Percentiles rank a stretch among this genome's conserved stretches.
These are phyloP conservation scores for Meloidogyne hapla DNA, from an alignment of 1,140 invertebrate genomes.

Conservation along the genomic window DNA sequence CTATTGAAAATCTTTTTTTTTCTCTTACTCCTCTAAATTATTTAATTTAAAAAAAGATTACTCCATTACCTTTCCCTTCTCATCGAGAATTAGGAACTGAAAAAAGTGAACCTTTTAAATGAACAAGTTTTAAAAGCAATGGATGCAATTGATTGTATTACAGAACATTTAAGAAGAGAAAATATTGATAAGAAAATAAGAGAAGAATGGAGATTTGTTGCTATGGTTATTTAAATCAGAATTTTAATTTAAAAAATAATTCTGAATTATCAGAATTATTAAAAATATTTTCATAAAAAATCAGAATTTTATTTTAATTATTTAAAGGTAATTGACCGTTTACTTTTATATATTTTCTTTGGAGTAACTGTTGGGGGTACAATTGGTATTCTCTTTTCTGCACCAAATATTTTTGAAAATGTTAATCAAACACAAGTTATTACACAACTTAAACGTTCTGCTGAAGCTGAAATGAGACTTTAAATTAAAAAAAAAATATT, in stretches of 20 bases:
- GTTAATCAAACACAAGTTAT: slow-evolving; percentile 68
- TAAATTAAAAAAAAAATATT: slow-evolving; percentile 1
- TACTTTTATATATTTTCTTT: slow-evolving; percentile 78
- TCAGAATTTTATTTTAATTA: background rate
- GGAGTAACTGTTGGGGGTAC: slow-evolving; percentile 82
- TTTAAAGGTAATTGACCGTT: slow-evolving; percentile 15
- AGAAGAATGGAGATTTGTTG: slow-evolving; percentile 91
- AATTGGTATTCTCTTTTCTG: slow-evolving; percentile 88
- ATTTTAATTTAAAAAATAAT: background rate
- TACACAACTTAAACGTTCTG: slow-evolving; percentile 47
- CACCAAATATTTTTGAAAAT: slow-evolving; percentile 97
- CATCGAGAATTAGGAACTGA: slow-evolving; percentile 23
- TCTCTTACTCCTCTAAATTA: background rate
- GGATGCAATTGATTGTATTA: slow-evolving; percentile 33
- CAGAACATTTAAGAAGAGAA: slow-evolving; percentile 33
- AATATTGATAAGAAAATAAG: slow-evolving; percentile 69
- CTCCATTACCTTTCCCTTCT: slow-evolving; percentile 8
- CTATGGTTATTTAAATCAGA: background rate
- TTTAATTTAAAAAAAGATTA: background rate
- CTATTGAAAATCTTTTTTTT: too few relatives aligned
- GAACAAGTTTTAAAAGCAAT: slow-evolving; percentile 23
- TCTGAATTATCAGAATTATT: too few relatives aligned
- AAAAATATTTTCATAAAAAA: too few relatives aligned
- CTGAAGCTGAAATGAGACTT: slow-evolving; percentile 39
- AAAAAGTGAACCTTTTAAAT: slow-evolving; percentile 1